Evolutionary conservation across 2,797 vertebrate genomes (phyloP).

Genomic region (Luscinia megarhynchos): DNA sequence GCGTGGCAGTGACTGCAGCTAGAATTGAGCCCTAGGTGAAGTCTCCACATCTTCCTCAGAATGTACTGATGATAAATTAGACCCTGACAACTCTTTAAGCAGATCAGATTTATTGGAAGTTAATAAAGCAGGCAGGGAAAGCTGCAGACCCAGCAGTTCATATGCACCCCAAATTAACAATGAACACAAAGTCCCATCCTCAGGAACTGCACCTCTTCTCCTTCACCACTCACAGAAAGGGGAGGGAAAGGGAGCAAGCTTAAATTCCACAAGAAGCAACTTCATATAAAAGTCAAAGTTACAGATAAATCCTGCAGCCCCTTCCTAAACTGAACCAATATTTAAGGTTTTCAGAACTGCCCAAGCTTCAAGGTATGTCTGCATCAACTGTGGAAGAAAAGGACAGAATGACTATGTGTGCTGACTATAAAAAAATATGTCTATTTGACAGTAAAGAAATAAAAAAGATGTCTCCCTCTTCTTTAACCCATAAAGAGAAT

Average conservation of each 20-base stretch:
- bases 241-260: background rate
- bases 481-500: background rate
- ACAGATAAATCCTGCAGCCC: background rate
- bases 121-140: background rate
- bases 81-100: background rate
- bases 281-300: background rate
- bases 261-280: background rate
- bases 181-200: background rate
- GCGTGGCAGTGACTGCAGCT: background rate
- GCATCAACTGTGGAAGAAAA: background rate
- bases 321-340: background rate
- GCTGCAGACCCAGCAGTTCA: background rate
- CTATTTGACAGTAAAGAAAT: background rate
- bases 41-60: background rate
- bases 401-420: background rate
- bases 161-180: background rate
- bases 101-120: constrained; percentile 22
- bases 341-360: background rate
- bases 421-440: background rate
- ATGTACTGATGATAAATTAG: background rate
- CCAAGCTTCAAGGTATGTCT: background rate
- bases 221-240: background rate
- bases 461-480: background rate
- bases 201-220: background rate
- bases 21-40: background rate